Conservation (phyloP, 2,113 vertebrate genomes). For the Litocranius walleri region DNA sequence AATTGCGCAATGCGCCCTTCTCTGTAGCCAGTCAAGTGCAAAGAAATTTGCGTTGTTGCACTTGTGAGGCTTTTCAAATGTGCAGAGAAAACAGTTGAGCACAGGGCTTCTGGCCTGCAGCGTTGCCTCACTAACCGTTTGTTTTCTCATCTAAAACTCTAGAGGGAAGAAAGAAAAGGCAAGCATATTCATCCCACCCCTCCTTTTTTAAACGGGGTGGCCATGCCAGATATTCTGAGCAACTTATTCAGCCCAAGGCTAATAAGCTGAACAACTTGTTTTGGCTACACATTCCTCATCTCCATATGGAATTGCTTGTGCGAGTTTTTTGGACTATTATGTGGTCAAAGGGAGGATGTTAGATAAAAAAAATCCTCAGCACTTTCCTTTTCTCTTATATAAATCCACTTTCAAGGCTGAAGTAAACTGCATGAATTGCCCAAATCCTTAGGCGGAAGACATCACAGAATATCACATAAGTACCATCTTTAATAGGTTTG, state of each 20-base stretch:
- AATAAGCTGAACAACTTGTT: slow-evolving; percentile 86
- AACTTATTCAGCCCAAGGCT: slow-evolving; percentile 80
- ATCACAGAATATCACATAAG: slow-evolving; percentile 37
- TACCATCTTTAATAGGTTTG: slow-evolving; percentile 58
- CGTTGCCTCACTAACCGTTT: slow-evolving; percentile 68
- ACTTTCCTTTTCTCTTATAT: slow-evolving; percentile 72
- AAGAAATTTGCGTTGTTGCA: slow-evolving; percentile 45
- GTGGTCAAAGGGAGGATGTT: slow-evolving; percentile 78
- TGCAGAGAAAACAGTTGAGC: slow-evolving; percentile 50
- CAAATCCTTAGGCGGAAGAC: slow-evolving; percentile 43
- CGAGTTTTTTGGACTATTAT: slow-evolving; percentile 80
- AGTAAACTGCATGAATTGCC: slow-evolving; percentile 65
- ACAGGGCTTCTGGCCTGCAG: slow-evolving; percentile 25
- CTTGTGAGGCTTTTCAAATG: slow-evolving; percentile 44
- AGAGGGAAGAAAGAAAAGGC: slow-evolving; percentile 75
- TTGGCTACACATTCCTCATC: slow-evolving; percentile 83
- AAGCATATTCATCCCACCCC: slow-evolving; percentile 60
- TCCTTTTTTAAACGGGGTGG: slow-evolving; percentile 70
- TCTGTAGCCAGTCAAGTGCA: slow-evolving; percentile 53
- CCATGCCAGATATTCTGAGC: slow-evolving; percentile 78
- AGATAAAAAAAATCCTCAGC: slow-evolving; percentile 59
- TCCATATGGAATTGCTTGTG: slow-evolving; percentile 85
- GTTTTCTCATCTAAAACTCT: slow-evolving; percentile 77
- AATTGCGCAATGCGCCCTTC: not conserved
- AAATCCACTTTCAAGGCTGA: slow-evolving; percentile 73